phyloP scores from a whole-genome alignment of 2,113 vertebrate species.

The Taurulus bubalis region DNA sequence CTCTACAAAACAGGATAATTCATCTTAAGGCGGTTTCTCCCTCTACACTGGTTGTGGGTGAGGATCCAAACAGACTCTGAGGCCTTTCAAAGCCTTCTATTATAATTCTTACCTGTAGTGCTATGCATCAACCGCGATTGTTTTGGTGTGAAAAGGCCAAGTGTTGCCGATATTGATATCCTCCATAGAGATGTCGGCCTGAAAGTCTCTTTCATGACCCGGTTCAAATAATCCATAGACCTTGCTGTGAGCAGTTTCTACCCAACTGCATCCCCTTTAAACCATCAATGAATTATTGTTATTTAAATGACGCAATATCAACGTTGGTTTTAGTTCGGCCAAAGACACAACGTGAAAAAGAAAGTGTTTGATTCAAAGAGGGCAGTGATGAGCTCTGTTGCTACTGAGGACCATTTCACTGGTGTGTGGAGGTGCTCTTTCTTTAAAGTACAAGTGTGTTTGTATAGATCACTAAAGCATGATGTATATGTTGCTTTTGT shows the following conservation, averaged over 20 bases:
- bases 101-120: not conserved
- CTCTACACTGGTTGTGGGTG: not conserved
- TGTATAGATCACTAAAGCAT: not conserved
- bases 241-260: too few relatives aligned
- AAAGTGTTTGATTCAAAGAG: not conserved
- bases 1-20: not conserved
- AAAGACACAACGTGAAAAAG: not conserved
- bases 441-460: too few relatives aligned
- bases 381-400: not conserved
- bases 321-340: not conserved
- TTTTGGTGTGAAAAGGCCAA: not conserved
- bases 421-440: not conserved
- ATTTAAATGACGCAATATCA: not conserved
- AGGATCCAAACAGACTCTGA: not conserved
- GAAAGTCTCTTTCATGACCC: too few relatives aligned
- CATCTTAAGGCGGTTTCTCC: not conserved
- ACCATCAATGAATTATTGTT: too few relatives aligned
- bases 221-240: too few relatives aligned
- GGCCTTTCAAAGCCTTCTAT: not conserved
- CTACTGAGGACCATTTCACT: not conserved
- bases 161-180: too few relatives aligned
- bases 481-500: not conserved
- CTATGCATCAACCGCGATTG: not conserved
- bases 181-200: not conserved
- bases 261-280: too few relatives aligned